Base-by-base conservation (phyloP, 2,113 vertebrate genomes). In the Holacanthus passer region DNA sequence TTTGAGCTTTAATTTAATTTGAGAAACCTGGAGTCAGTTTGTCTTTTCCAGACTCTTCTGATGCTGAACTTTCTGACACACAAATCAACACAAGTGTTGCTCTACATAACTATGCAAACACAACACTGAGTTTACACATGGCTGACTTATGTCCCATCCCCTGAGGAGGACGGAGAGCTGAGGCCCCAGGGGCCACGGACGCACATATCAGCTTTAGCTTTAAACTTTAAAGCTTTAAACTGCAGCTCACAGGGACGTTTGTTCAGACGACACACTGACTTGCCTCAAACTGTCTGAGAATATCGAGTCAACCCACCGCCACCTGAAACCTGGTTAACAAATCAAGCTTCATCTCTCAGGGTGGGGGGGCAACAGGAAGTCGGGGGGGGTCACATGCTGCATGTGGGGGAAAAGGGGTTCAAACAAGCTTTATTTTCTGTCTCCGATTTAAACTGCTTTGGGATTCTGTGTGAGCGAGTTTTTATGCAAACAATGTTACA, bases 401-500 rank as follows among this genome's bases (percentile, higher is more conserved):
- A 8, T 29, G n/a, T 1, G 48, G 31, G 12, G 47, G 9, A 41
- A 10, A 7, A 41, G 7, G 39, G 11, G 39, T 8, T 37, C 35
- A 37, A 7, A 41, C 39, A 45, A 45, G 16, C 43, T 13, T 13
- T 14, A 14, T 14, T 43, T 45, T 37, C 24, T 59, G 27, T 48
- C 39, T 8, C 24, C 52, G 67, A 77, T 67, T 73, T 37, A 79
- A 67, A 74, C 53, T 35, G 55, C 69, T 86, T 69, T 67, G 17
- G 32, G n/a, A 72, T 71, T 50, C 56, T 81, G 37, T 68, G 27
- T 56, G 63, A 79, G 41, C 67, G 35, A 79, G 5, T 87, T 92
- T 82, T 91, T 89, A 52, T n/a, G 55, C 43, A 85, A 81, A 62
- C 55, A 87, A 66, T 66, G 27, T 56, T 56, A 37, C 29, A 45